Evolutionary conservation across 2,888 invertebrate genomes (phyloP).

Genomic region (Tetheella fluctuosa): DNA sequence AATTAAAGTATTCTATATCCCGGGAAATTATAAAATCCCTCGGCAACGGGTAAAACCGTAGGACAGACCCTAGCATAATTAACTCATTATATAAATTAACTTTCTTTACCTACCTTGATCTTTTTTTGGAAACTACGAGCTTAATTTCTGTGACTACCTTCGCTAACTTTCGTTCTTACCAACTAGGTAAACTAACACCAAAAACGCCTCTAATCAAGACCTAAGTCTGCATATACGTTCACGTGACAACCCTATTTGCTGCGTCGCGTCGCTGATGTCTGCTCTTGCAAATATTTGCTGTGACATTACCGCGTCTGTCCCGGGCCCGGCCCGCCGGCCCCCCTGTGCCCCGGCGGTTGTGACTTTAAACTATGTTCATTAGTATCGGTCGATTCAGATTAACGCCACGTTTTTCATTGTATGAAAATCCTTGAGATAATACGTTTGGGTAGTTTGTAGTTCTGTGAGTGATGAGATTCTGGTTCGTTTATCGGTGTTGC

Average conservation of each 20-base stretch:
- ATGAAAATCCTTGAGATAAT: background rate
- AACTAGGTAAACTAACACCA: constrained; percentile 2
- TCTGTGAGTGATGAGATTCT: too few relatives aligned
- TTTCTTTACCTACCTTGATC: too few relatives aligned
- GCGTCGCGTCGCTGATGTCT: constrained; percentile 17
- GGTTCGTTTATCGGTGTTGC: too few relatives aligned
- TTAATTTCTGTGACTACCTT: too few relatives aligned
- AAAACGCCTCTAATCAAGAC: constrained; percentile 8
- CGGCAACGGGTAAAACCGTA: too few relatives aligned
- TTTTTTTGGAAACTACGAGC: too few relatives aligned
- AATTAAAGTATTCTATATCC: too few relatives aligned
- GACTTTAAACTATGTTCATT: constrained; percentile 6
- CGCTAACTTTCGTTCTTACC: background rate
- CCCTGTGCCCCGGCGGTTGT: constrained; percentile 10
- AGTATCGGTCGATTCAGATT: background rate
- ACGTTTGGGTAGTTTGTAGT: too few relatives aligned
- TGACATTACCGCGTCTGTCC: constrained; percentile 29
- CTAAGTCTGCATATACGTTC: constrained; percentile 11
- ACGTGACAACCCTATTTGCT: constrained; percentile 10
- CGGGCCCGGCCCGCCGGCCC: constrained; percentile 9
- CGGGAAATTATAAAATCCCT: too few relatives aligned
- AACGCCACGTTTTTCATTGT: background rate
- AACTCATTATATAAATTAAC: too few relatives aligned
- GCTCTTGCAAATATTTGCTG: constrained; percentile 37
- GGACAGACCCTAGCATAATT: too few relatives aligned